Evolutionary conservation across 2,113 vertebrate species (phyloP), one percentile per base, ranked within the genome.

Genomic region (Tor tambroides): DNA sequence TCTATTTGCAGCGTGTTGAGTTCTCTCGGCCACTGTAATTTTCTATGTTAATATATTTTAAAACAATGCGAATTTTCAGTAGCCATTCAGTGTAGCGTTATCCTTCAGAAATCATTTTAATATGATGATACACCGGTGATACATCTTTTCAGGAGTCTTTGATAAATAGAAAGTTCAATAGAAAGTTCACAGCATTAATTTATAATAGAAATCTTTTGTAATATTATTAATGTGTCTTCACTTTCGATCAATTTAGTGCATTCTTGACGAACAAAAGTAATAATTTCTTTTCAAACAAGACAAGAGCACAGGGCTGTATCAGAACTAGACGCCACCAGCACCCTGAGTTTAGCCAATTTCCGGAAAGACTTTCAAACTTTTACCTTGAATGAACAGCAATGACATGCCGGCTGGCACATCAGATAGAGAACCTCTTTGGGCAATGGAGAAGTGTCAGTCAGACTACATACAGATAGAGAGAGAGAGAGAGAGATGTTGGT

Each of bases 381-480:
- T 88, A 88, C 86, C 88, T 91, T 84, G 86, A 87, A 90, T 83
- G 90, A 87, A 91, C 80, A 91, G 86, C n/a, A 85, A 88, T 92
- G 89, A 87, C 90, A 95, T 94, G 92, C 91, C 90, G 91, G 92
- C 88, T 77, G 85, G 78, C 54, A 77, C 75, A 88, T 88, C 88
- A 88, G 88, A 90, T 92, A 90, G 86, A 76, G 54, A 88, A 80
- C 78, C 59, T 86, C 84, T 85, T 92, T 79, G 51, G 91, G 80
- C 87, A 84, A 90, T 94, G 88, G 91, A 93, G 89, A 93, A 91
- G 90, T 87, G 92, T 94, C 93, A 94, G 87, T 94, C 93, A 93
- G 30, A 71, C 84, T 46, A 72, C 43, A 85, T 32, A 72, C 71
- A 88, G 92, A 93, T 91, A 91, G 91, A 43, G 4, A 78, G 78